Evolutionary conservation across 2,888 invertebrate genomes (phyloP).

Genomic region (Tiliacea citrago): DNA sequence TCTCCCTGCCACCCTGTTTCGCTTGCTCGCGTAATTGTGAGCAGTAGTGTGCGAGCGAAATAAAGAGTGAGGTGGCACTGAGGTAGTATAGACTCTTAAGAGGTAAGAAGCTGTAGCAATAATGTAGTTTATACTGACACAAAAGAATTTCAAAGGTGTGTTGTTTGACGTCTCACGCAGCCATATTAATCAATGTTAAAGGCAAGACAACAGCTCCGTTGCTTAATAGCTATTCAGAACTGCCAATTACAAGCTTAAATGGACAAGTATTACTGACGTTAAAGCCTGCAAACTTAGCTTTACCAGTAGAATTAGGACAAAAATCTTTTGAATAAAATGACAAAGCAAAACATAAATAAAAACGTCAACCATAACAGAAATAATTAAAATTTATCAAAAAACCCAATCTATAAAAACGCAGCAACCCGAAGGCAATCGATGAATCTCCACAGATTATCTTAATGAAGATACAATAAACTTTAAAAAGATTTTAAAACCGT

Average conservation of each 20-base stretch:
- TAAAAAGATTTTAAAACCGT: conserved; percentile 72
- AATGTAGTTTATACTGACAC: neutral
- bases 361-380: conserved; percentile 2
- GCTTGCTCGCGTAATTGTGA: too few relatives aligned
- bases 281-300: neutral
- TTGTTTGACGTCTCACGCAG: conserved; percentile 41
- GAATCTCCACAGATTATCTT: conserved; percentile 76
- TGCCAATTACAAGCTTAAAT: conserved; percentile 39
- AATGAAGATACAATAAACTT: conserved; percentile 88
- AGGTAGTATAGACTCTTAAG: too few relatives aligned
- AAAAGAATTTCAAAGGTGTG: conserved; percentile 53
- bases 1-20: too few relatives aligned
- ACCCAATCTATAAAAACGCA: conserved; percentile 52
- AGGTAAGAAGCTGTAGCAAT: conserved; percentile 5
- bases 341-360: conserved; percentile 32
- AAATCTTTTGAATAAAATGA: neutral
- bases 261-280: conserved; percentile 27
- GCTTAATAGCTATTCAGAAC: conserved; percentile 29
- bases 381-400: conserved; percentile 39
- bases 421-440: conserved; percentile 61
- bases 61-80: too few relatives aligned
- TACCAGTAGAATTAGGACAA: neutral
- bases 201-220: conserved; percentile 23
- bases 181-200: conserved; percentile 37
- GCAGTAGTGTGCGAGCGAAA: too few relatives aligned